These are phyloP conservation scores for Gallinago jamesoni DNA, from an alignment of 2,113 vertebrate species.

Conservation along the genomic window DNA sequence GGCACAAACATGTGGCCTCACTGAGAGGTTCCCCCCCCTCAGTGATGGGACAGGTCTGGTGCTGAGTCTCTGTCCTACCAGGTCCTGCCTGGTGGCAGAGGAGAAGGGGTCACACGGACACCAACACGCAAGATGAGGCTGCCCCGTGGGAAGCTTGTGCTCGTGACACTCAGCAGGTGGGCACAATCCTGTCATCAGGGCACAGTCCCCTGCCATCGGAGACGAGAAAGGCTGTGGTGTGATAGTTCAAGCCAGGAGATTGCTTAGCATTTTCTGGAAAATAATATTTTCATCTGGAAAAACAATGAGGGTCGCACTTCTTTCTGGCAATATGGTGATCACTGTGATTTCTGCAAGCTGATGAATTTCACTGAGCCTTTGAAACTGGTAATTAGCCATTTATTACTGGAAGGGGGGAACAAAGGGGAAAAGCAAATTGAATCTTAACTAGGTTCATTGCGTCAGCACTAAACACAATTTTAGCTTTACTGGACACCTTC, in stretches of 20 bases:
- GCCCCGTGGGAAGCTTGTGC: rapidly evolving
- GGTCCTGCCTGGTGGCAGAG: not conserved
- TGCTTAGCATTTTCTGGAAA: not conserved
- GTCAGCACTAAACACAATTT: constrained; percentile 24
- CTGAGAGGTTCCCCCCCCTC: not conserved
- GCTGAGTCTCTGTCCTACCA: not conserved
- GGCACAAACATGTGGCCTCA: not conserved
- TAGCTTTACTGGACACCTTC: not conserved
- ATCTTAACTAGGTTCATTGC: constrained; percentile 34
- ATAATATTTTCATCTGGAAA: not conserved
- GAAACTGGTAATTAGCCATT: constrained; percentile 29
- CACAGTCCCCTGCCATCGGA: not conserved
- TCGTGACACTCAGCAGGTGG: not conserved
- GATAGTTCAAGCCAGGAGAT: not conserved
- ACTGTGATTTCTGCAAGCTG: not conserved
- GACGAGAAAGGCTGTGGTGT: not conserved
- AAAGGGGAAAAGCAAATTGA: constrained; percentile 22
- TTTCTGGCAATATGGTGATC: not conserved
- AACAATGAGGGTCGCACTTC: not conserved
- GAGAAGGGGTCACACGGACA: not conserved
- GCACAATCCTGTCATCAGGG: not conserved
- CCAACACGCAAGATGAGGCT: not conserved
- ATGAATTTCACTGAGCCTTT: not conserved
- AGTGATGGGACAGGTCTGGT: not conserved
- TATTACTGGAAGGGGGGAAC: not conserved